Conservation (phyloP, 2,888 invertebrate genomes). For the Lysandra bellargus region DNA sequence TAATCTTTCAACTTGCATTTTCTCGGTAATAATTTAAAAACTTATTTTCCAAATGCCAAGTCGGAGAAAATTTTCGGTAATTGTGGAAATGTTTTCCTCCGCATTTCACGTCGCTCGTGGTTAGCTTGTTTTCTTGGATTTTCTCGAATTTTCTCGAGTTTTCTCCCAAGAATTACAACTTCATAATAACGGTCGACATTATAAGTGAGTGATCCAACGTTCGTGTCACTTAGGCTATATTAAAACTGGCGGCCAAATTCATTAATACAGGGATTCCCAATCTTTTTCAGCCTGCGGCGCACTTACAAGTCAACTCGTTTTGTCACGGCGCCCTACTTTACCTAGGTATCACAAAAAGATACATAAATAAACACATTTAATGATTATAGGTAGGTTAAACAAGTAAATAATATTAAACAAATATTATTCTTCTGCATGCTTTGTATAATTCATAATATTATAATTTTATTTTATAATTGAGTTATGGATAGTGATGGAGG, state of each 20-base stretch:
- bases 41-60: slow-evolving; percentile 2
- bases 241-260: background rate
- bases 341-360: too few species aligned
- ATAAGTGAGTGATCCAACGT: background rate
- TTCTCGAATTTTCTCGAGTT: background rate
- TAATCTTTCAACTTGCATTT: background rate
- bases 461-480: too few species aligned
- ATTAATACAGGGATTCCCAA: background rate
- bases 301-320: too few species aligned
- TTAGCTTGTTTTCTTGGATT: background rate
- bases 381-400: too few species aligned
- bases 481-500: too few species aligned
- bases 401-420: too few species aligned
- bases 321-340: too few species aligned
- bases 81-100: background rate
- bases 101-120: slow-evolving; percentile 4
- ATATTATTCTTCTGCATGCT: too few species aligned
- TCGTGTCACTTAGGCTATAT: slow-evolving; percentile 18
- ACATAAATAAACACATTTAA: too few species aligned
- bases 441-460: too few species aligned
- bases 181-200: background rate
- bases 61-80: background rate
- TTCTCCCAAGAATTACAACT: slow-evolving; percentile 7
- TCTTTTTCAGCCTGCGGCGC: too few species aligned
- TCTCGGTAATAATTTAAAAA: background rate